A percentile compares a stretch with the other conserved stretches of the same genome.
phyloP scores from a whole-genome alignment of 2,888 invertebrate species.

The Myopa testacea region DNA sequence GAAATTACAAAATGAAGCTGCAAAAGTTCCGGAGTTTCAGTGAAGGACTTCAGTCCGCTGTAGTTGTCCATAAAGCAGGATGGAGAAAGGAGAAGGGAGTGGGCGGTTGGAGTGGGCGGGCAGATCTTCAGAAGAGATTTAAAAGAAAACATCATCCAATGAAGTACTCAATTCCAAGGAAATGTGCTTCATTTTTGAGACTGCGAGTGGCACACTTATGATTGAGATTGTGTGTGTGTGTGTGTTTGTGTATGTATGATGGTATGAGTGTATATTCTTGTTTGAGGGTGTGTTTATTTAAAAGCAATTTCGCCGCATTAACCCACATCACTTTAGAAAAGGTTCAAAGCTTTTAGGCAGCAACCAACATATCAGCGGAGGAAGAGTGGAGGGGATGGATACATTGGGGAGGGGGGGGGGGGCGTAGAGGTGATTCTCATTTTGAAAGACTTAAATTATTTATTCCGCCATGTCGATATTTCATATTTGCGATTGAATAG shows the following conservation, averaged over 20 bases:
- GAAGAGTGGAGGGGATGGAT: neutral
- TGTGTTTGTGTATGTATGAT: neutral
- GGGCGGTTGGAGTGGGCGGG: neutral
- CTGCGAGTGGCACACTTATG: neutral
- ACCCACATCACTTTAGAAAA: neutral
- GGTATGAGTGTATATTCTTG: neutral
- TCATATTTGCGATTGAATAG: no score
- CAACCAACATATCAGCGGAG: no score
- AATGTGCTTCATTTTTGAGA: neutral
- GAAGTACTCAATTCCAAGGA: conserved; percentile 6
- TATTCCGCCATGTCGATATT: no score
- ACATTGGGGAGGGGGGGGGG: no score
- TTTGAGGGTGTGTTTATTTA: no score
- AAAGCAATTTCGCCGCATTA: neutral
- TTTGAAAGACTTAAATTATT: no score
- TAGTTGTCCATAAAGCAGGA: no score
- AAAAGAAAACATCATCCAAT: neutral
- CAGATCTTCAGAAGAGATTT: neutral
- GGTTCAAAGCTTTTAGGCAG: neutral
- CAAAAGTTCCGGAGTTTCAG: no score
- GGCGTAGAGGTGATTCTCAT: no score
- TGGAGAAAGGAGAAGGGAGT: neutral
- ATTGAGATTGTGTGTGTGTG: neutral
- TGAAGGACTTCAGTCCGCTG: no score
- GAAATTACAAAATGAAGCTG: no score